Evolutionary conservation across 1,140 invertebrate species (phyloP).

Genomic region (Drosophila mojavensis): DNA sequence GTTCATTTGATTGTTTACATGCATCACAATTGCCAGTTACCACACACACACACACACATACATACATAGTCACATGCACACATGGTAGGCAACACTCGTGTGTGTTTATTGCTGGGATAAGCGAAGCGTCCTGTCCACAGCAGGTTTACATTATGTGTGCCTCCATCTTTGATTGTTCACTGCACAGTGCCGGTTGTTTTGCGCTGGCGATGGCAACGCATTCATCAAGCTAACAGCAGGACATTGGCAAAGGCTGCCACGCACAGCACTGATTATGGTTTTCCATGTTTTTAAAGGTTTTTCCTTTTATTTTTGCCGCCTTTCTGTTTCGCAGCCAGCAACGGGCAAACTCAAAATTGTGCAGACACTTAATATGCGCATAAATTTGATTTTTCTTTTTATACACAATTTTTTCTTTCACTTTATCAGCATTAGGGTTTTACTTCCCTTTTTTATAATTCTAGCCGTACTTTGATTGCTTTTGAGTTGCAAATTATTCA

Average conservation of each 20-base stretch:
- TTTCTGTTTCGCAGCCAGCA: slow-evolving; percentile 1
- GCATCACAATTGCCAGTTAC: slow-evolving; percentile 60
- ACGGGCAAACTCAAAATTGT: not conserved
- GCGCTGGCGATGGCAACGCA: slow-evolving; percentile 44
- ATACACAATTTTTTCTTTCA: slow-evolving; percentile 18
- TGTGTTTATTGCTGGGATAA: slow-evolving; percentile 36
- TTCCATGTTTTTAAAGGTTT: slow-evolving; percentile 1
- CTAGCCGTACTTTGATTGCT: slow-evolving; percentile 16
- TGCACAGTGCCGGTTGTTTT: slow-evolving; percentile 26
- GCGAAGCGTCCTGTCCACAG: slow-evolving; percentile 9
- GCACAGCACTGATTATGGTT: slow-evolving; percentile 8
- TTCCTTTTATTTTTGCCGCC: not conserved
- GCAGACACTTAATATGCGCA: not conserved
- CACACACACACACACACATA: slow-evolving; percentile 3
- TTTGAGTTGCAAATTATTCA: slow-evolving; percentile 8
- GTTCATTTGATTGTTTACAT: slow-evolving; percentile 80
- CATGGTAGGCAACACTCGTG: slow-evolving; percentile 13
- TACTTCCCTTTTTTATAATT: slow-evolving; percentile 13
- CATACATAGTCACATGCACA: not conserved
- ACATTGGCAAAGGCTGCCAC: slow-evolving; percentile 24
- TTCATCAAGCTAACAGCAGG: slow-evolving; percentile 80
- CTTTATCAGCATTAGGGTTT: slow-evolving; percentile 8
- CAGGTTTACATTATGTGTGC: slow-evolving; percentile 29
- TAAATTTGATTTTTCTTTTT: slow-evolving; percentile 7
- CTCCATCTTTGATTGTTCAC: slow-evolving; percentile 38